Evolutionary conservation across 1,140 invertebrate species (phyloP).

Genomic region (Tachypleus tridentatus): DNA sequence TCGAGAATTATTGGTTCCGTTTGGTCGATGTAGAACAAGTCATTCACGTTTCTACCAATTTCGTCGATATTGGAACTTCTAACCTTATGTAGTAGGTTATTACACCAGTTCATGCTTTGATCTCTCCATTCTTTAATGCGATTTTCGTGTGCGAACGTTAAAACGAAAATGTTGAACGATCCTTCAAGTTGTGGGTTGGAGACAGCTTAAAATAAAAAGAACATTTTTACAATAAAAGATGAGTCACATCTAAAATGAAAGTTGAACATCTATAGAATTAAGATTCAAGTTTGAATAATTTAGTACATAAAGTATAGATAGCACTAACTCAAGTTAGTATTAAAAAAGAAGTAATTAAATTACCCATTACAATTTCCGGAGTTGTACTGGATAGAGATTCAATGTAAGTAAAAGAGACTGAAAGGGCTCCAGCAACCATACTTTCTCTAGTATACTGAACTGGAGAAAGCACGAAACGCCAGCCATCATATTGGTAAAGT

Average conservation of each 20-base stretch:
- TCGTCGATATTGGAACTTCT: background rate
- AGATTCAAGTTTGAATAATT: background rate
- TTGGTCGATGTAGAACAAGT: slow-evolving; percentile 13
- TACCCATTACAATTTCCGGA: no score
- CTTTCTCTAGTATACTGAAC: slow-evolving; percentile 15
- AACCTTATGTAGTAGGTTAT: slow-evolving; percentile 2
- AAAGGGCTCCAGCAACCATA: slow-evolving; percentile 16
- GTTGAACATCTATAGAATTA: no score
- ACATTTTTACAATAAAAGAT: no score
- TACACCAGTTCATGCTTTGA: slow-evolving; percentile 14
- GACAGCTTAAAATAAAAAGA: slow-evolving; percentile 10
- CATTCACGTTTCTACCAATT: slow-evolving; percentile 1
- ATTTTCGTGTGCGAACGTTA: slow-evolving; percentile 15
- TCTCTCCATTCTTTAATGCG: slow-evolving; percentile 6
- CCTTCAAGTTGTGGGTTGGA: slow-evolving; percentile 2
- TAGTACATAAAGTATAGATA: background rate
- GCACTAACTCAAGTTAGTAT: no score
- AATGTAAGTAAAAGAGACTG: slow-evolving; percentile 6
- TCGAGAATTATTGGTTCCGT: slow-evolving; percentile 9
- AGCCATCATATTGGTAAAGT: slow-evolving; percentile 37
- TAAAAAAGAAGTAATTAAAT: background rate
- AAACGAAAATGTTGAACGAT: slow-evolving; percentile 6
- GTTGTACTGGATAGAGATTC: background rate
- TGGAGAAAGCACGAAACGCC: slow-evolving; percentile 30
- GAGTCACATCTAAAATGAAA: no score